A percentile compares a stretch with the other conserved stretches of the same genome.
Evolutionary conservation across 2,113 vertebrate species (phyloP).

Genomic region (Passer domesticus): DNA sequence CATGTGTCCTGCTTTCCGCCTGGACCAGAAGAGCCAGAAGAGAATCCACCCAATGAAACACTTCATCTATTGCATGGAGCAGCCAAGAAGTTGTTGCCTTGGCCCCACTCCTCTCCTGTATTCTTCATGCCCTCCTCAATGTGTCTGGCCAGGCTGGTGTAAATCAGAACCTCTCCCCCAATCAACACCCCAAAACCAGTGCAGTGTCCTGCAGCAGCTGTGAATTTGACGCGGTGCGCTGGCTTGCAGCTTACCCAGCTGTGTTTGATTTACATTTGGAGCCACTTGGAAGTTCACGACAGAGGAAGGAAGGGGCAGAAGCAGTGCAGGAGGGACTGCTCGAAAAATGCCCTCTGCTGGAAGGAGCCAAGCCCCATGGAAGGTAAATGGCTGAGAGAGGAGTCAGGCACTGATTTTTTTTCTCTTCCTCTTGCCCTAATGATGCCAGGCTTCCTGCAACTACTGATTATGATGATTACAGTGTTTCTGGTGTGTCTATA

Average conservation of each 20-base stretch:
- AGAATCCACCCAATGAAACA: neutral
- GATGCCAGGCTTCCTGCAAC: neutral
- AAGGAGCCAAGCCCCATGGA: neutral
- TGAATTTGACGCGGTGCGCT: fast-evolving
- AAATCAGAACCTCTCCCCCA: neutral
- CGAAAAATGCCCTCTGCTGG: conserved; percentile 15
- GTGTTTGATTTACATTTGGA: conserved; percentile 20
- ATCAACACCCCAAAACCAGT: neutral
- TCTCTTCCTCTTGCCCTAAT: neutral
- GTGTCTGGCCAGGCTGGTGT: neutral
- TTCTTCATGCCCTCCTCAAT: neutral
- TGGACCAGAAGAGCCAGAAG: neutral
- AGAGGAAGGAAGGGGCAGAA: neutral
- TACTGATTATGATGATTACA: neutral
- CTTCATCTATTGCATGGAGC: neutral
- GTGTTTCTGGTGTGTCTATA: conserved; percentile 35
- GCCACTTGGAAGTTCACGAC: neutral
- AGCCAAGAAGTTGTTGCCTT: neutral
- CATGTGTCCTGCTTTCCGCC: neutral
- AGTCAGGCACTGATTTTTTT: neutral
- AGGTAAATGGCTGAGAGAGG: neutral
- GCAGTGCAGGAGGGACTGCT: fast-evolving
- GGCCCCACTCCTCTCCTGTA: neutral
- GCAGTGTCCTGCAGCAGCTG: neutral
- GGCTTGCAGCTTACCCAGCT: conserved; percentile 12